Conservation (phyloP, 2,888 invertebrate genomes). For the Agonopterix subpropinquella region DNA sequence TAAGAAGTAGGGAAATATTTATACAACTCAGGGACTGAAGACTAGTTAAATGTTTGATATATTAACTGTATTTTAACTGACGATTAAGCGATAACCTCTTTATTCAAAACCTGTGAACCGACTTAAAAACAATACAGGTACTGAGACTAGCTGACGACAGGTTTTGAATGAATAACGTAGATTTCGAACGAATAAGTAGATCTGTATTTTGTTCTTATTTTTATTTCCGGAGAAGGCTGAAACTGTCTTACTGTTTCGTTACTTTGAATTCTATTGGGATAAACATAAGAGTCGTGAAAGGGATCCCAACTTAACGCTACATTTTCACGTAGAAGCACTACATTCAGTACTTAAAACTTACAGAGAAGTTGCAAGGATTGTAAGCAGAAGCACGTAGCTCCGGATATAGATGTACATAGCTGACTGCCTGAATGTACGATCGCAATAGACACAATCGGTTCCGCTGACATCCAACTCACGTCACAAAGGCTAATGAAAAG, state of each 20-base stretch:
- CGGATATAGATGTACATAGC: conserved; percentile 27
- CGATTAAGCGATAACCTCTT: conserved; percentile 64
- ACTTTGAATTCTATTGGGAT: conserved; percentile 40
- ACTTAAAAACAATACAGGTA: conserved; percentile 60
- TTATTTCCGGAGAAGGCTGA: conserved; percentile 47
- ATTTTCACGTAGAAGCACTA: conserved; percentile 29
- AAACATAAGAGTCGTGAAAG: conserved; percentile 43
- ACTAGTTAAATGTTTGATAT: conserved; percentile 76
- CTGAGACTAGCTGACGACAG: conserved; percentile 63
- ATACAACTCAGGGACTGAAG: conserved; percentile 75
- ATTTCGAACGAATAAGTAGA: conserved; percentile 57
- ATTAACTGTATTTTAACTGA: conserved; percentile 73
- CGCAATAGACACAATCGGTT: conserved; percentile 15
- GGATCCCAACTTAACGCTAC: conserved; percentile 24
- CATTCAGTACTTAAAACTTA: conserved; percentile 21
- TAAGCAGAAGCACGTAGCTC: conserved; percentile 28
- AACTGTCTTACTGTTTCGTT: conserved; percentile 40
- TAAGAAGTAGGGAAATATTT: conserved; percentile 75
- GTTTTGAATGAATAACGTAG: conserved; percentile 68
- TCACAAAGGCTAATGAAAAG: conserved; percentile 40
- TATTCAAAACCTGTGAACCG: conserved; percentile 71
- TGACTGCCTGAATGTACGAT: conserved; percentile 35
- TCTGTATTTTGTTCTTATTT: conserved; percentile 36
- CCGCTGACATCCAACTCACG: conserved; percentile 25
- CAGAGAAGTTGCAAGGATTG: conserved; percentile 20